Base-by-base conservation (phyloP, 1,140 invertebrate genomes). In the Rhagoletis zephyria region DNA sequence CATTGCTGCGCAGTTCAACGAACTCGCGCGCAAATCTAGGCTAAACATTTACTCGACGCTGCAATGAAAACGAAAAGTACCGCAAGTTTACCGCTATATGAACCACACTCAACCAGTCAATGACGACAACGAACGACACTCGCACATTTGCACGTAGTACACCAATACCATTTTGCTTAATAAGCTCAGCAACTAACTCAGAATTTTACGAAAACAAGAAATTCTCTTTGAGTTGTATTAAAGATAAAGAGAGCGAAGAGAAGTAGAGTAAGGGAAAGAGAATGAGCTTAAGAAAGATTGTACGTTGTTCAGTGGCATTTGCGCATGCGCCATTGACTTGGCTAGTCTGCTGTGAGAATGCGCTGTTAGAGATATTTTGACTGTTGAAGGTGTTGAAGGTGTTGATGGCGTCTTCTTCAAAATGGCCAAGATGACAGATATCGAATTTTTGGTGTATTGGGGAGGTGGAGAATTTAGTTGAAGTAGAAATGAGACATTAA, bases 61-160 rank as follows among this genome's bases (percentile, higher is more conserved):
- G 91, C 91, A 92, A 92, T 92, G 91, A 92, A 92, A 92, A 91
- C 91, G 91, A 92, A 92, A 92, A 92, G 91, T 92, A 92, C 91
- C 91, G 91, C 92, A 92, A 92, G 90, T 88, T 91, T 92, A 92
- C 91, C 91, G 91, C 91, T 92, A 92, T 92, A 67, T 85, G 42
- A 88, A 87, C 85, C 19, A 16, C 88, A 88, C 30, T 74, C 59
- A 85, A 56, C 42, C 40, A 59, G n/a, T 67, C 4, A 81, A 42
- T 81, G 74, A 81, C 48, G 19, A 30, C 74, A 81, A 59, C 30
- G 74, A 86, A 61, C 64, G 63, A 42, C 6, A 87, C 67, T 81
- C 65, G 14, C 6, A 86, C 56, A 59, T 59, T 67, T 48, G 56
- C 85, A 85, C 59, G 65, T 30, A 30, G 30, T 19, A 56, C 59